Conservation (phyloP, 2,888 invertebrate species). For the Drosophila ezoana region DNA sequence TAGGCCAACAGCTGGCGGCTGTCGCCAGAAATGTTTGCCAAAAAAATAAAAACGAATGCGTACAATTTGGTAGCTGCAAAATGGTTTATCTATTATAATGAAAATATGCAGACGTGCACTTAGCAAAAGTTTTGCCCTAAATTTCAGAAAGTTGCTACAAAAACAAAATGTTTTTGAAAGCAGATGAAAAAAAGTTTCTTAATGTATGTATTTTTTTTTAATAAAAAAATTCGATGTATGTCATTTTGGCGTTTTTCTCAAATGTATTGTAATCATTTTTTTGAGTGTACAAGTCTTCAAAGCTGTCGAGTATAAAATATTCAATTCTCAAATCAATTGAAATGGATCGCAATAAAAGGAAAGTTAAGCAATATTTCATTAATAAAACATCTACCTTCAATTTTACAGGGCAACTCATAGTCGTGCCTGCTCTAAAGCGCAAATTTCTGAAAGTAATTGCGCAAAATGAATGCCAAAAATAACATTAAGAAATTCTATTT, state of each 20-base stretch:
- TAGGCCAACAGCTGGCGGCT: conserved; percentile 37
- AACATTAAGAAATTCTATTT: conserved; percentile 9
- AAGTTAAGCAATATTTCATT: neutral
- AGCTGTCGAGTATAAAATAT: too few species aligned
- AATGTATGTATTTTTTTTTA: too few species aligned
- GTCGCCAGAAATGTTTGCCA: conserved; percentile 38
- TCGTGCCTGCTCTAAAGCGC: neutral
- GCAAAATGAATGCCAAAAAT: conserved; percentile 25
- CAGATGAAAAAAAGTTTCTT: too few species aligned
- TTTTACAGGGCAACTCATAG: neutral
- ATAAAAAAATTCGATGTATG: too few species aligned
- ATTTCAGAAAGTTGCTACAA: too few species aligned
- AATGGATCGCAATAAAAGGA: neutral
- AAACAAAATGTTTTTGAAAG: too few species aligned
- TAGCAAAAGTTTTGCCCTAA: too few species aligned
- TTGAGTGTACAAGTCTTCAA: too few species aligned
- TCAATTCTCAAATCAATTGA: too few species aligned
- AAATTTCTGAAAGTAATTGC: conserved; percentile 4
- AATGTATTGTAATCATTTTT: too few species aligned
- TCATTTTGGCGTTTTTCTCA: too few species aligned
- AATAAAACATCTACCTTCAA: neutral
- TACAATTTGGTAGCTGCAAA: too few species aligned
- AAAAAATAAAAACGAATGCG: conserved; percentile 22
- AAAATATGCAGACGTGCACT: neutral
- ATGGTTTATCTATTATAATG: neutral